Evolutionary conservation across 1,140 invertebrate species (phyloP).

Genomic region (Ptiloglossa arizonensis): DNA sequence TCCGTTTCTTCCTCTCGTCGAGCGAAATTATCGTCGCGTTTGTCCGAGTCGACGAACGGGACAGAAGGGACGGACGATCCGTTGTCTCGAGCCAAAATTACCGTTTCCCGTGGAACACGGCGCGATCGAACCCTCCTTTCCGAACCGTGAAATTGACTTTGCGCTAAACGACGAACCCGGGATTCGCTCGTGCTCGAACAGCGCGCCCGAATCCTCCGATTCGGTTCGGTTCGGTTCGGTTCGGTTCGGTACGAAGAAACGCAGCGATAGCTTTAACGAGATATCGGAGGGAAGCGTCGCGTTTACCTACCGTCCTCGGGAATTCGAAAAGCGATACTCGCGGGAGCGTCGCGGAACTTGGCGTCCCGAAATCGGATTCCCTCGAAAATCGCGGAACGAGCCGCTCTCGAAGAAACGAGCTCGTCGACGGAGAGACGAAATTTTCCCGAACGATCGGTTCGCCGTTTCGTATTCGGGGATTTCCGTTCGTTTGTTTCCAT

Average conservation of each 20-base stretch:
- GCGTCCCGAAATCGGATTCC: constrained; percentile 23
- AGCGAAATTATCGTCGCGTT: constrained; percentile 12
- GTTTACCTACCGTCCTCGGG: neutral
- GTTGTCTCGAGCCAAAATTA: constrained; percentile 21
- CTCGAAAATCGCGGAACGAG: constrained; percentile 8
- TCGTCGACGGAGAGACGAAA: neutral
- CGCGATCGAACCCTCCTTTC: constrained; percentile 25
- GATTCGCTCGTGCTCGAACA: too few relatives aligned
- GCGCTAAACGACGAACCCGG: constrained; percentile 4
- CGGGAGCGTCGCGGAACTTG: neutral
- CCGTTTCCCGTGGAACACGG: neutral
- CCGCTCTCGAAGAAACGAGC: neutral
- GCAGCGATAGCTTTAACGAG: neutral
- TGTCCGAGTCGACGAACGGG: neutral
- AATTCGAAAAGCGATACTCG: neutral
- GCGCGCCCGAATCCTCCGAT: too few relatives aligned
- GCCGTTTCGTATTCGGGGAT: neutral
- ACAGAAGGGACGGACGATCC: neutral
- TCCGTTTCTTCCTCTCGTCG: neutral
- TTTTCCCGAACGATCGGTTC: neutral
- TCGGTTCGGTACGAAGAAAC: too few relatives aligned
- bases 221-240: too few relatives aligned
- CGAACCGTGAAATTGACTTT: constrained; percentile 46
- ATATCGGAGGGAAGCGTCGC: neutral
- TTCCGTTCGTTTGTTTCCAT: neutral